Evolutionary conservation across 2,888 invertebrate genomes (phyloP), one percentile per base, ranked within the genome.

Genomic region (Cryptosula pallasiana): DNA sequence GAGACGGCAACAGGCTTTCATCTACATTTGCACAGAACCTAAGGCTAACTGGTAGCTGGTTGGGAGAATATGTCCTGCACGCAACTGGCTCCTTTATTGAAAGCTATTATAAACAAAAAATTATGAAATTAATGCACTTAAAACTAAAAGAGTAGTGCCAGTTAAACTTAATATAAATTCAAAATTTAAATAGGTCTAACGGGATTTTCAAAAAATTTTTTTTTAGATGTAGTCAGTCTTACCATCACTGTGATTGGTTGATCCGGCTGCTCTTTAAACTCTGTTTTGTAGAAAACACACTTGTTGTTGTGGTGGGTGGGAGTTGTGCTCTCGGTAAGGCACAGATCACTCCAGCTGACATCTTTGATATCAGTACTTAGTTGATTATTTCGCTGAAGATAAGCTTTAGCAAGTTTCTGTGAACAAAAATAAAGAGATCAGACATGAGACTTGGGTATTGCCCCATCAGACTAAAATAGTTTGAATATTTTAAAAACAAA

Each of bases 221-320:
- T n/a, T n/a, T n/a, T n/a, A n/a, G n/a, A n/a, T n/a, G n/a, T n/a
- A n/a, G n/a, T n/a, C n/a, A n/a, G 20, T 5, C 63, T 13, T 63
- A 63, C 63, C 63, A 63, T 63, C 13, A 34, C 27, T 63, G 63
- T 63, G 29, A 63, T 2, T 25, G 27, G 13, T 32, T 63, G 63
- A 63, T 13, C 63, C 2, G 63, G 63, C 32, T 63, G 29, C 1
- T 63, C 25, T 9, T 2, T 32, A 13, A 63, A 32, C 13, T 32
- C 29, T 3, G 13, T 27, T 3, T 27, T 32, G 63, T 63, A 63
- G 34, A 63, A 63, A 27, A 32, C 63, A 63, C 63, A 63, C 32
- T 27, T 63, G 63, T 27, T 63, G 63, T 63, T 63, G 32, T 27
- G 20, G n/a, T 63, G 63, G 1, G 27, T 63, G 2, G 32, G 63